Base-by-base conservation (phyloP, 2,797 vertebrate species). In the Lacerta bilineata region DNA sequence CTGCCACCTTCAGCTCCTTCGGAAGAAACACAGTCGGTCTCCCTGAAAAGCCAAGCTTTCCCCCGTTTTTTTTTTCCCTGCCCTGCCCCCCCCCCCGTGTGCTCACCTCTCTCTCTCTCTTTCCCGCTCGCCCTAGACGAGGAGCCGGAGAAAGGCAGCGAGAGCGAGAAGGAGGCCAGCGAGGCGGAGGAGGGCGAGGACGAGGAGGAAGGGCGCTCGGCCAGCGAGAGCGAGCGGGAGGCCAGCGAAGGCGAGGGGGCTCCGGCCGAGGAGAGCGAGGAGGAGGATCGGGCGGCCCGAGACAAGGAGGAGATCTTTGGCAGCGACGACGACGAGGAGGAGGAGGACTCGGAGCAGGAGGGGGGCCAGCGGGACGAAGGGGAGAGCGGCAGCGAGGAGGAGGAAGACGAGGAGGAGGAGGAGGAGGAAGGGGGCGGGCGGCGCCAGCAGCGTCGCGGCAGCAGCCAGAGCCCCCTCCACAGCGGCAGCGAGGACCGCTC, bases 241-340 rank as follows among this genome's bases (percentile, higher is more conserved):
- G 95, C 94, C 15, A 94, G 91, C 0, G 95, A 93, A 0, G 94
- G 87, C 76, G 98, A 97, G 0, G 91, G 92, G 0, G 87, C 94
- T 41, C 95, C 92, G 2, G 87, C 93, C 0, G 95, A 94, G 0
- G 96, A 96, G n/a, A 95, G 96, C 13, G 95, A 94, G 2, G 96
- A 96, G 23, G 97, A 97, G 36, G 96, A 97, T 83, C 91, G 97
- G 10, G 98, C 98, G 33, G 96, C 98, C 88, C 97, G 98, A 0
- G 98, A 98, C 25, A 97, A 99, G 92, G 98, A 98, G n/a, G 98
- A 98, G 93, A 99, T 99, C 95, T 98, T 98, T 23, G 96, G 98
- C 84, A 96, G 98, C 3, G 98, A 98, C 18, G 97, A 94, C 0
- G 92, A 98, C 0, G 98, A 98, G 20, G 61, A 64, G 61, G 61